Conservation (phyloP, 2,888 invertebrate species). For the Deilephila porcellus region DNA sequence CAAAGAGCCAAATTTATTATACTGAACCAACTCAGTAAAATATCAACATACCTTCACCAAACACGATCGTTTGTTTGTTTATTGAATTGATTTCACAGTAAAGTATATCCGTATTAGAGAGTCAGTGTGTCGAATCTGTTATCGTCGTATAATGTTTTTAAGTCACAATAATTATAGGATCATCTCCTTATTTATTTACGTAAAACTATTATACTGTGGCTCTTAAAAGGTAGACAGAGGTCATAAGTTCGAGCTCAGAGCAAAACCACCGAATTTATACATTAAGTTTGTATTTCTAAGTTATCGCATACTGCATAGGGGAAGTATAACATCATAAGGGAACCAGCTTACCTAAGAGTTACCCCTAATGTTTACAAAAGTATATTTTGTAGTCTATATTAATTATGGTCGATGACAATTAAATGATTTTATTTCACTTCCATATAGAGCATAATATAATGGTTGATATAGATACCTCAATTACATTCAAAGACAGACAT, state of each 20-base stretch:
- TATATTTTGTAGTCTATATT: too few relatives aligned
- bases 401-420: too few relatives aligned
- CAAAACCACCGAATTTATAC: too few relatives aligned
- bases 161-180: slow-evolving; percentile 5
- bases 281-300: neutral
- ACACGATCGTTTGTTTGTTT: slow-evolving; percentile 45
- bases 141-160: neutral
- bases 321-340: too few relatives aligned
- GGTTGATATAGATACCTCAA: too few relatives aligned
- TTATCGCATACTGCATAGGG: neutral
- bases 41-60: neutral
- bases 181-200: slow-evolving; percentile 4
- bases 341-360: too few relatives aligned
- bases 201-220: neutral
- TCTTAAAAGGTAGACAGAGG: neutral
- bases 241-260: neutral
- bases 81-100: slow-evolving; percentile 48
- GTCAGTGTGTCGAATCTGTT: slow-evolving; percentile 12
- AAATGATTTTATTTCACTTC: too few relatives aligned
- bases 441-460: too few relatives aligned
- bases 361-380: too few relatives aligned
- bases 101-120: slow-evolving; percentile 23
- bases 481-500: too few relatives aligned
- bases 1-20: neutral
- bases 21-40: neutral